phyloP scores from a whole-genome alignment of 1,140 invertebrate genomes.

The Sitodiplosis mosellana region DNA sequence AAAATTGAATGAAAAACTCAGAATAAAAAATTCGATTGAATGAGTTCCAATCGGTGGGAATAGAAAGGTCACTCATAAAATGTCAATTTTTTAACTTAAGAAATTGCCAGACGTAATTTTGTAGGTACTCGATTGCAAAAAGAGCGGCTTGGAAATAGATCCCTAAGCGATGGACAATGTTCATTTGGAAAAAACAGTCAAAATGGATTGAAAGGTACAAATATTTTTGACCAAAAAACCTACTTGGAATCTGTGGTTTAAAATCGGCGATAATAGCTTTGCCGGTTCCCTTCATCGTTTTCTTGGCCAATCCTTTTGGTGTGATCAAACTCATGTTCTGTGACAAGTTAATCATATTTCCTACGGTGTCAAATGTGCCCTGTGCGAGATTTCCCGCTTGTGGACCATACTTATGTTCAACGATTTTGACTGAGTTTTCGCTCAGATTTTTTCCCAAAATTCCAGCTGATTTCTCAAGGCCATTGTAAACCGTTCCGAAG shows the following conservation, averaged over 20 bases:
- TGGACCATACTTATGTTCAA: conserved; percentile 48
- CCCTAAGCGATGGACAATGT: no score
- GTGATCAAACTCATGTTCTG: conserved; percentile 39
- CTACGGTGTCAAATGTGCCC: conserved; percentile 39
- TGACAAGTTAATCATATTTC: conserved; percentile 38
- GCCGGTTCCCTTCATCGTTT: conserved; percentile 42
- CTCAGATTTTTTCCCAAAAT: conserved; percentile 41
- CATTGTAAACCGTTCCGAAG: conserved; percentile 43
- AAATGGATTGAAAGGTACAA: neutral
- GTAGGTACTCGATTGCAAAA: no score
- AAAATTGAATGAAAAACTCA: no score
- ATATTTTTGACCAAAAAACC: neutral
- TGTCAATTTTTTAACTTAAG: no score
- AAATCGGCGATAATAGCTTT: conserved; percentile 33
- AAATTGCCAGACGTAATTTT: no score
- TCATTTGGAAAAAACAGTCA: no score
- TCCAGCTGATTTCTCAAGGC: conserved; percentile 44
- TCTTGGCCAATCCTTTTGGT: conserved; percentile 42
- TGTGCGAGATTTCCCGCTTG: conserved; percentile 35
- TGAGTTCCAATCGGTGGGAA: no score
- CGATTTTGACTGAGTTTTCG: conserved; percentile 48
- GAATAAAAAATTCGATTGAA: no score
- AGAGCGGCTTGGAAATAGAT: no score
- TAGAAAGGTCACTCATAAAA: no score
- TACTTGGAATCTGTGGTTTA: conserved; percentile 7